Base-by-base conservation (phyloP, 30 jellyfish, hydroid and myxozoan genomes). In the Aurelia sp. region DNA sequence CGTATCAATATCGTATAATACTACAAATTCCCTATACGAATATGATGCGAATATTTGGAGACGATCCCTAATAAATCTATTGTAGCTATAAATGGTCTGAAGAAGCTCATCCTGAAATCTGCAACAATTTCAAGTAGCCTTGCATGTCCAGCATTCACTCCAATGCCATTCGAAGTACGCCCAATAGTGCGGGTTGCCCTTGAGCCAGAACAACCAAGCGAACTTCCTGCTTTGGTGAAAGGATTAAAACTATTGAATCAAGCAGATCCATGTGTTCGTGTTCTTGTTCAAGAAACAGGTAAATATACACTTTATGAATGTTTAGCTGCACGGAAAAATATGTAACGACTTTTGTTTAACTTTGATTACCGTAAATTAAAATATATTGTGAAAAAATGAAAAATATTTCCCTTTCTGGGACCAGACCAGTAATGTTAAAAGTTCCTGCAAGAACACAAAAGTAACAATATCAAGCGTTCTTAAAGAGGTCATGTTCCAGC, bases 151-250 rank as follows among this genome's bases (percentile, higher is more conserved):
- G 93, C 99, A 51, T 91, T 96, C 59, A 87, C 97, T 6, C 97
- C 97, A 37, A 87, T 90, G 95, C 96, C 95, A 8, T 80, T 90
- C 59, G 98, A 91, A 74, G 99, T 96, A 17, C 91, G 86, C 19
- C 98, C 99, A 13, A 90, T 96, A 31, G 98, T 96, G 13, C 96
- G 99, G n/a, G 98, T 96, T 22, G 99, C 98, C 13, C 83, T 96
- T 8, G 99, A 96, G 51, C 99, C 99, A 30, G 86, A 83, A 65
- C 97, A 86, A 48, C 99, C 98, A 48, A 88, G 97, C 62, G 98
- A 91, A 68, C 81, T 91, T 13, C 97, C 92, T 18, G 59, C 77
- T 3, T 71, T 96, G 23, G 96, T 96, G 52, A 88, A 60, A 40
- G 99, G 98, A 61, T 73, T 96, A 79, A 91, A 84, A 53, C 89